A percentile compares a stretch with the other conserved stretches of the same genome.
Evolutionary conservation across 2,888 invertebrate genomes (phyloP).

Genomic region (Melanophora roralis): DNA sequence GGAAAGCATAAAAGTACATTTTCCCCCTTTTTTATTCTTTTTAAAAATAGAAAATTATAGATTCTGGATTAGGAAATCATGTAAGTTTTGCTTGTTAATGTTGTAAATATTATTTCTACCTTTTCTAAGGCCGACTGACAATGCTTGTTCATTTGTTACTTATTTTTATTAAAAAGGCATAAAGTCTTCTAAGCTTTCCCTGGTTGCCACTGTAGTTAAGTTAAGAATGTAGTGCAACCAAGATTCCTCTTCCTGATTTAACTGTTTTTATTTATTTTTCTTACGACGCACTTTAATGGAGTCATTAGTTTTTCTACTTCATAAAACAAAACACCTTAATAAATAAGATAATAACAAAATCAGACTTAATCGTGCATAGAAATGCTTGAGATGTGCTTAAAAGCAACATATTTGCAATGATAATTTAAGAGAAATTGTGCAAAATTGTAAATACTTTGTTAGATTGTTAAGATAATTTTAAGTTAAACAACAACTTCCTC

Average conservation of each 20-base stretch:
- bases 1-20: too few species aligned
- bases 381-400: constrained; percentile 55
- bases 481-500: constrained; percentile 45
- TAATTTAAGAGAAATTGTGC: constrained; percentile 59
- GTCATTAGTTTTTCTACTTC: constrained; percentile 52
- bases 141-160: too few species aligned
- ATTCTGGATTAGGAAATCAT: too few species aligned
- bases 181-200: constrained; percentile 31
- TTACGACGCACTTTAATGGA: constrained; percentile 53
- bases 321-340: background rate
- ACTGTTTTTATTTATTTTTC: constrained; percentile 16
- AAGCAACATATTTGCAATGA: constrained; percentile 54
- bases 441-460: constrained; percentile 61
- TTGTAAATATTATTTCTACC: too few species aligned
- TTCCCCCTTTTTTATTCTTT: too few species aligned
- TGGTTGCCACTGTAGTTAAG: background rate
- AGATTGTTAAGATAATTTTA: constrained; percentile 29
- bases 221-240: constrained; percentile 40
- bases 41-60: too few species aligned
- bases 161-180: background rate
- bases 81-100: too few species aligned
- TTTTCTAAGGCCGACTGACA: too few species aligned
- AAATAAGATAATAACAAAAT: constrained; percentile 6
- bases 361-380: constrained; percentile 37
- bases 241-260: constrained; percentile 37